Evolutionary conservation across 2,113 vertebrate genomes (phyloP).

Genomic region (Callospermophilus lateralis): DNA sequence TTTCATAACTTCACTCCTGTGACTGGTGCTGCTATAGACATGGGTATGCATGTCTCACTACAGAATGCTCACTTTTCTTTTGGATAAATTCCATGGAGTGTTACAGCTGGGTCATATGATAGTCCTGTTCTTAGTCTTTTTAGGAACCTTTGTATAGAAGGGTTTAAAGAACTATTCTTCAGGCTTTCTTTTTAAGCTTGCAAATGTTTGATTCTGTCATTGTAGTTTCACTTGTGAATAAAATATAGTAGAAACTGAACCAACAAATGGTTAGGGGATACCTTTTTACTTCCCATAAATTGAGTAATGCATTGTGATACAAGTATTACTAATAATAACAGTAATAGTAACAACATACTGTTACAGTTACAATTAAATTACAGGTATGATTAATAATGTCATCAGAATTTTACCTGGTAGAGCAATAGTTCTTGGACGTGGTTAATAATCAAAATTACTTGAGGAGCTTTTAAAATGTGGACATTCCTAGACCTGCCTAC

Average conservation of each 20-base stretch:
- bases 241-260: neutral
- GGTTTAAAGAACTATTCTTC: neutral
- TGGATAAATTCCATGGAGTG: no score
- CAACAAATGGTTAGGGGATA: neutral
- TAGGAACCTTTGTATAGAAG: neutral
- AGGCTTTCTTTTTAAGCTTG: neutral
- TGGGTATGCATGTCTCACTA: no score
- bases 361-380: neutral
- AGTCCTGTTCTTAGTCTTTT: no score
- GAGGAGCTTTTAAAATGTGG: neutral
- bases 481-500: neutral
- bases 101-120: no score
- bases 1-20: no score
- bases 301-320: neutral
- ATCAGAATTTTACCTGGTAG: slow-evolving; percentile 20
- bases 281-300: neutral
- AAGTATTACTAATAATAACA: neutral
- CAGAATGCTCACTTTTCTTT: no score
- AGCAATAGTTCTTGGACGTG: neutral
- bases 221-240: neutral
- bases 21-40: no score
- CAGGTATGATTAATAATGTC: neutral
- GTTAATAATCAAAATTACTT: neutral
- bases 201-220: neutral
- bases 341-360: neutral